Base-by-base conservation (phyloP, 2,888 invertebrate genomes). In the Synanthedon andrenaeformis region DNA sequence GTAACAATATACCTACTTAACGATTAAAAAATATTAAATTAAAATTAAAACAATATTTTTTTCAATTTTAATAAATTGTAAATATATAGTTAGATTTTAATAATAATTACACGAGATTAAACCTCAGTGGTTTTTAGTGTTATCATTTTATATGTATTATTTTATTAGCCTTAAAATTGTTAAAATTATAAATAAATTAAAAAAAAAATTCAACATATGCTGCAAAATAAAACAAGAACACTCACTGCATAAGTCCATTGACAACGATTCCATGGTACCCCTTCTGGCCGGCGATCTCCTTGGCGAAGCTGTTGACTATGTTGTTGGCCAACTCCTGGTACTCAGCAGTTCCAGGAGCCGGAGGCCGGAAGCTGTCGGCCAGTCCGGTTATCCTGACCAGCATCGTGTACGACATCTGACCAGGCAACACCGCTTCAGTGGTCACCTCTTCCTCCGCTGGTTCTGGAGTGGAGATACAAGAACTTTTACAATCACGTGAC, bases 291-390 rank as follows among this genome's bases (percentile, higher is more conserved):
- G 59, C 59, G 1, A 84, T 56, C 48, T 70, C 67, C 0, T 49
- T 56, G 1, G 63, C 61, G 0, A 84, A 28, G 19, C 56, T 70
- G 53, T 64, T 65, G 0, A 63, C 58, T 0, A 85, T 35, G 5
- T 19, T 13, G 45, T 90, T 89, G 8, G 92, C 91, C 41, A 96
- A 82, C 55, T 91, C 91, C 41, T 92, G 91, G 66, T 92, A 96
- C 63, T 95, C 94, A 12, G 89, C 76, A 14, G 91, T 91, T n/a
- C 92, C 94, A 0, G 88, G 85, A n/a, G 90, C 81, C 0, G 96
- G 96, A 0, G 93, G 89, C 54, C 90, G 88, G 83, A 92, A 96
- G 61, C 92, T 93, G 66, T 94, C 92, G 0, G 93, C 96, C 41
- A 95, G 78, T 42, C 93, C 93, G 28, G 92, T 90, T 54, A 96